Base-by-base conservation (phyloP, 2,797 vertebrate species). In the Masticophis lateralis region DNA sequence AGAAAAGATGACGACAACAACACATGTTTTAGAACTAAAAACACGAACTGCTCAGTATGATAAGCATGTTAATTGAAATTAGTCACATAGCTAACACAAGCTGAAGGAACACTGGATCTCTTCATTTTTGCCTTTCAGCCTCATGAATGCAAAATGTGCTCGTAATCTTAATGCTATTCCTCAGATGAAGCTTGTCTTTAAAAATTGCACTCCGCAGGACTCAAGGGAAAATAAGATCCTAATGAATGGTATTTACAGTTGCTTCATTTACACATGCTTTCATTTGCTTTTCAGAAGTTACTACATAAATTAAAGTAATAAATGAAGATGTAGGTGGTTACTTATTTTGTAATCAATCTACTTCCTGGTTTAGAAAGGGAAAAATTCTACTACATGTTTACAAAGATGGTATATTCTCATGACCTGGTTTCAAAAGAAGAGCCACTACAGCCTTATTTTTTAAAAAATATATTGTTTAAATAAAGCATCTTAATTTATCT, bases 191-290 rank as follows among this genome's bases (percentile, higher is more conserved):
- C 96, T 92, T 61, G 97, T 92, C 97, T 98, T 98, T 98, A 98
- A 97, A 98, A 97, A 97, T 96, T 95, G 95, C 95, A 97, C 97
- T 98, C 97, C 96, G 97, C 94, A 97, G 96, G 97, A 97, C 98
- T 98, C 98, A 94, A 95, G 97, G 98, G 98, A 98, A 97, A 97
- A 96, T 97, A 97, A 98, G 97, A 97, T 97, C 97, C 97, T 98
- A 98, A 98, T 97, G 97, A 98, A 97, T 94, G 96, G 95, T 98
- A 97, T 98, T 98, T 98, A 98, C 97, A 97, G 97, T 97, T 97
- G 96, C 93, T 91, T 97, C 96, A 94, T 97, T 97, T 97, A 96
- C 96, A 97, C 92, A 87, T 87, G 95, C 96, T 95, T 97, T 97
- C 97, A 94, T 96, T 96, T 96, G 96, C 96, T 97, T 96, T 97